These are phyloP conservation scores for Sphenodon punctatus DNA, from an alignment of 2,797 vertebrate genomes.

Conservation along the genomic window DNA sequence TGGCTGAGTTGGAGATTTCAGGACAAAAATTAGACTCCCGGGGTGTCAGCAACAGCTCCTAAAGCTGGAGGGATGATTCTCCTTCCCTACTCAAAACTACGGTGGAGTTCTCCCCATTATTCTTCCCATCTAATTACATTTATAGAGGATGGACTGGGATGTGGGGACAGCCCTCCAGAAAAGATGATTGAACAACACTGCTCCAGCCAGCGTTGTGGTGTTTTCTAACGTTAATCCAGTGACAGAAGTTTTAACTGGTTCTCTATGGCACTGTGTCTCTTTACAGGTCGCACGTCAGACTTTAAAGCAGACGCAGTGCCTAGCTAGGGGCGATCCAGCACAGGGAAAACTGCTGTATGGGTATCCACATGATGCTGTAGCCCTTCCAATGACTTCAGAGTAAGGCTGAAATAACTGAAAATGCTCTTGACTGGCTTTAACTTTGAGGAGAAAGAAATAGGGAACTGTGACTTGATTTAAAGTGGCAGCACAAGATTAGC, in stretches of 20 bases:
- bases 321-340: background rate
- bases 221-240: conserved; percentile 48
- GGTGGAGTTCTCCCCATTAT: no score
- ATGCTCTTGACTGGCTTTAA: conserved; percentile 53
- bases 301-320: background rate
- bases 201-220: conserved; percentile 46
- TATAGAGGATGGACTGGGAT: no score
- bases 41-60: no score
- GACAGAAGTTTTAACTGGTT: conserved; percentile 22
- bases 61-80: no score
- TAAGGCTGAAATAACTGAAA: conserved; percentile 57
- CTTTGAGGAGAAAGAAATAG: conserved; percentile 40
- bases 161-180: no score
- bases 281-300: background rate
- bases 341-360: background rate
- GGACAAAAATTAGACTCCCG: no score
- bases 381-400: conserved; percentile 44
- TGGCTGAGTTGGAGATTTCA: no score
- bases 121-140: no score
- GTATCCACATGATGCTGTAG: conserved; percentile 17
- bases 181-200: conserved; percentile 40
- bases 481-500: conserved; percentile 64
- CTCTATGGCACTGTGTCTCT: conserved; percentile 5
- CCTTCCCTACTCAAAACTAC: no score
- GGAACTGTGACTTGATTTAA: conserved; percentile 67